phyloP scores from a whole-genome alignment of 1,140 invertebrate genomes.

The Drosophila pseudoananassae region DNA sequence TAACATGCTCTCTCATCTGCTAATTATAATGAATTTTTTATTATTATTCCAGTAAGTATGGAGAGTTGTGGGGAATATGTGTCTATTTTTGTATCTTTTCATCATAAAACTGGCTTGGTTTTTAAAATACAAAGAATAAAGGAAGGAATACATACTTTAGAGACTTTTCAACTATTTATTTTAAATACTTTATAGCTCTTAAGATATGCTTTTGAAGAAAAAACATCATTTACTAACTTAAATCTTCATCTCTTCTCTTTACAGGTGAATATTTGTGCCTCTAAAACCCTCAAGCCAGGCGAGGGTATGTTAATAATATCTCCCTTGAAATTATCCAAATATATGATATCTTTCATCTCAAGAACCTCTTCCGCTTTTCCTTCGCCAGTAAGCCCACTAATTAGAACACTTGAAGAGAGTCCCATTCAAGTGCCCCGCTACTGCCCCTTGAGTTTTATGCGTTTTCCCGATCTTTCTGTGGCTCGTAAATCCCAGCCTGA shows the following conservation, averaged over 20 bases:
- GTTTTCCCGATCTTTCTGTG: background rate
- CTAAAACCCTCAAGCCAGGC: background rate
- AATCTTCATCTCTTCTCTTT: background rate
- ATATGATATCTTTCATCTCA: background rate
- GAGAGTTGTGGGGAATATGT: too few relatives aligned
- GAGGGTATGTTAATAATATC: background rate
- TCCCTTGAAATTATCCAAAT: background rate
- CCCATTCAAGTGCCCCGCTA: background rate
- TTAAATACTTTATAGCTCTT: too few relatives aligned
- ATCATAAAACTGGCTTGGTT: too few relatives aligned
- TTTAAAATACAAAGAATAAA: too few relatives aligned
- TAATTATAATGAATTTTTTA: background rate
- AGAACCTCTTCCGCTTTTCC: slow-evolving; percentile 1
- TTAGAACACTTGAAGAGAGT: background rate
- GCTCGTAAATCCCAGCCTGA: background rate
- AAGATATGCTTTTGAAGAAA: too few relatives aligned
- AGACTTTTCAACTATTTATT: too few relatives aligned
- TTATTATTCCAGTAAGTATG: too few relatives aligned
- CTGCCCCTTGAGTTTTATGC: slow-evolving; percentile 1
- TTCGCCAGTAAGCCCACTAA: background rate
- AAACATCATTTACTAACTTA: background rate
- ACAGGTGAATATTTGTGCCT: background rate
- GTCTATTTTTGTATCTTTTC: too few relatives aligned
- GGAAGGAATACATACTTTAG: too few relatives aligned
- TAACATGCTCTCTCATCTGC: slow-evolving; percentile 8